These are phyloP conservation scores for Nezara viridula DNA, from an alignment of 2,888 invertebrate genomes.

Conservation along the genomic window DNA sequence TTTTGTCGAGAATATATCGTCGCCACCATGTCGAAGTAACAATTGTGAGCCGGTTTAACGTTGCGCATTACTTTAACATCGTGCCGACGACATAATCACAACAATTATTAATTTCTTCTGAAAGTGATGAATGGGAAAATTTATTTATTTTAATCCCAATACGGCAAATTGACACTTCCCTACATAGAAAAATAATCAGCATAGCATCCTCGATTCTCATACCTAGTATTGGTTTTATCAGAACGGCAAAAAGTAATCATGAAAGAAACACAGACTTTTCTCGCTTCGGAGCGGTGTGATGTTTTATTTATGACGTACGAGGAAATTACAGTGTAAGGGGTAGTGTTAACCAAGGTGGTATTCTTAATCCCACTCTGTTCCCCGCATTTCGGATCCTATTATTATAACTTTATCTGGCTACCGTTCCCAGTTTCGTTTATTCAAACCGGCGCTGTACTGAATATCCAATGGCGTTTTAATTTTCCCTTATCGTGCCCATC, in stretches of 20 bases:
- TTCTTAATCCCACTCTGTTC: conserved; percentile 38
- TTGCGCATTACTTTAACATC: no score
- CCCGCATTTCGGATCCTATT: conserved; percentile 43
- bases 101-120: no score
- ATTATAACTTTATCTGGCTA: conserved; percentile 27
- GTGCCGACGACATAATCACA: no score
- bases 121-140: no score
- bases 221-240: neutral
- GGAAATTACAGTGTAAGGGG: conserved; percentile 16
- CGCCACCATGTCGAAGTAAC: no score
- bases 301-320: conserved; percentile 48
- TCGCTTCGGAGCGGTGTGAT: conserved; percentile 5
- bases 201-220: neutral
- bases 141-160: neutral
- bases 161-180: neutral
- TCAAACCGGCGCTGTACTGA: conserved; percentile 32
- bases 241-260: neutral
- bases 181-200: neutral
- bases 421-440: conserved; percentile 39
- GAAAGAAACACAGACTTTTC: conserved; percentile 40
- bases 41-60: no score
- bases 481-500: neutral
- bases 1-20: no score
- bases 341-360: conserved; percentile 36
- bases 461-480: conserved; percentile 15